Percentiles rank a stretch among this genome's conserved stretches.
phyloP scores from a whole-genome alignment of 2,113 vertebrate genomes.

The Crotalus tigris region DNA sequence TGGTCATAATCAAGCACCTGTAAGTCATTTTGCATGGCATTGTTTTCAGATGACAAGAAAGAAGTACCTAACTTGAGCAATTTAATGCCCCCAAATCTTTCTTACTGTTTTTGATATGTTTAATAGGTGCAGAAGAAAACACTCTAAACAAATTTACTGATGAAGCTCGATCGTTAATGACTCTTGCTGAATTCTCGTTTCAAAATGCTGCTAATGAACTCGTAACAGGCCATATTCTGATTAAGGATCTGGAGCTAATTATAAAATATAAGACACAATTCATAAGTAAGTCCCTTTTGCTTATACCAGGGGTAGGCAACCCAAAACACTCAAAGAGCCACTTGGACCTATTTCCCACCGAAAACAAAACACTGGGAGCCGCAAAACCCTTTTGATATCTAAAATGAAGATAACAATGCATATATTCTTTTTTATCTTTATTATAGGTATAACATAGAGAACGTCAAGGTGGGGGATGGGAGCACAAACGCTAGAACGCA shows the following conservation, averaged over 20 bases:
- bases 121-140: slow-evolving; percentile 67
- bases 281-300: slow-evolving; percentile 69
- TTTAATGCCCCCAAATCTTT: not conserved
- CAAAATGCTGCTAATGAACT: slow-evolving; percentile 46
- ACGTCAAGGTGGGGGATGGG: too few species aligned
- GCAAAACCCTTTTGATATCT: too few species aligned
- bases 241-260: slow-evolving; percentile 73
- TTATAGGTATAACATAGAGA: too few species aligned
- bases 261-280: slow-evolving; percentile 56
- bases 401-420: too few species aligned
- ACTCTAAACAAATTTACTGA: slow-evolving; percentile 67
- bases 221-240: slow-evolving; percentile 56
- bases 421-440: too few species aligned
- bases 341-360: too few species aligned
- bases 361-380: too few species aligned
- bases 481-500: too few species aligned
- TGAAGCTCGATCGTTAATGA: slow-evolving; percentile 71
- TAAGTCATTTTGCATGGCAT: not conserved
- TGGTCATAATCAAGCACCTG: too few species aligned
- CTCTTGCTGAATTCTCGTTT: slow-evolving; percentile 67
- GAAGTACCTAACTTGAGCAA: not conserved
- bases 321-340: too few species aligned
- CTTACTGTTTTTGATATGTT: slow-evolving; percentile 14
- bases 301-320: too few species aligned
- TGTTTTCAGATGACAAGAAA: not conserved